A percentile compares a stretch with the other conserved stretches of the same genome.
phyloP scores from a whole-genome alignment of 1,140 invertebrate genomes.

The Gryllus bimaculatus region DNA sequence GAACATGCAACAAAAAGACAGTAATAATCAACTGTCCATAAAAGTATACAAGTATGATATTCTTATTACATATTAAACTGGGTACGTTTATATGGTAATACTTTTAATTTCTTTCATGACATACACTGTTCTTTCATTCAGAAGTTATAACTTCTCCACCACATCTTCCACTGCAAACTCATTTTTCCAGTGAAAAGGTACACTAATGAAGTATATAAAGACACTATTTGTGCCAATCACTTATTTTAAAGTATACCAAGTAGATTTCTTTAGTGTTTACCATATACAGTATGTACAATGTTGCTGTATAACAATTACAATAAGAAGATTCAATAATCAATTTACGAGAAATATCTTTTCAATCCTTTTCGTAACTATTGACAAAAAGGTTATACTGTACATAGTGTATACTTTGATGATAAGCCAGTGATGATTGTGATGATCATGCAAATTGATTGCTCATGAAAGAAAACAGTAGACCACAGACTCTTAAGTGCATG shows the following conservation, averaged over 20 bases:
- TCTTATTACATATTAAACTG: slow-evolving; percentile 9
- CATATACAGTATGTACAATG: slow-evolving; percentile 14
- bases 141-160: neutral
- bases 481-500: neutral
- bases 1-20: slow-evolving; percentile 23
- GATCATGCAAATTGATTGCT: neutral
- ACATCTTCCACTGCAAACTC: neutral
- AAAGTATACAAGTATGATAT: slow-evolving; percentile 20
- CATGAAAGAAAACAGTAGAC: neutral
- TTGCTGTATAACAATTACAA: slow-evolving; percentile 16
- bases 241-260: slow-evolving; percentile 17
- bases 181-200: slow-evolving; percentile 7
- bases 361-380: neutral
- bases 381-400: neutral
- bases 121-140: neutral
- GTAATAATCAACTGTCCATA: slow-evolving; percentile 15
- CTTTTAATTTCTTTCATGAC: neutral
- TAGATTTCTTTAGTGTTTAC: slow-evolving; percentile 8
- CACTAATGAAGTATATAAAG: slow-evolving; percentile 8
- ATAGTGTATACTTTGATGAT: neutral
- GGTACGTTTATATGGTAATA: slow-evolving; percentile 12
- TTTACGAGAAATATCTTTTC: neutral
- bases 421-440: neutral
- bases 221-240: slow-evolving; percentile 2
- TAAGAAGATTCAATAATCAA: slow-evolving; percentile 1